Evolutionary conservation across 2,797 vertebrate genomes (phyloP), one percentile per base, ranked within the genome.

Genomic region (Triplophysa yarkandensis): DNA sequence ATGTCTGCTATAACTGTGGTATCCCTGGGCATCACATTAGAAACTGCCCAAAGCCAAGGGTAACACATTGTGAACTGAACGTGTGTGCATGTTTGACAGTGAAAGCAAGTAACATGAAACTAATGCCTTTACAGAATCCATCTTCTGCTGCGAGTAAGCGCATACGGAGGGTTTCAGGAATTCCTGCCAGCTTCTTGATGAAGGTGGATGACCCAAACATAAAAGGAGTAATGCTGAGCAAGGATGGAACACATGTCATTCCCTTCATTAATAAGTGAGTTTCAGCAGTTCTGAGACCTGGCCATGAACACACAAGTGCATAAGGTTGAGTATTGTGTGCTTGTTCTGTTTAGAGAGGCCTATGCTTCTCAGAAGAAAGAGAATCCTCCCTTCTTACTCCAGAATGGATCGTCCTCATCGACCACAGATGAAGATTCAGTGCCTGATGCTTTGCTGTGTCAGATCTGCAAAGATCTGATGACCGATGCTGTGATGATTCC

Each of bases 401-500:
- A 11, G 30, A 30, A 30, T 30, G 34, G 9, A 8, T 99, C 98
- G 65, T 73, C 95, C 19, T 93, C 92, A 0, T 92, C 92, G 4
- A 90, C 93, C 1, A 94, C 93, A 4, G 91, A 90, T 46, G 91
- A 95, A 75, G 93, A 94, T 54, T 94, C 94, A 1, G 90, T 96
- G 44, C 96, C 97, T 0, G 93, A 95, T 3, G 97, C 98, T 76
- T 89, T 99, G 60, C 85, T 95, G 8, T 99, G 97, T 88, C 90
- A 96, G 44, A 95, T 99, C 84, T 99, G 98, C 81, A 95, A 91
- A 62, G 94, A 98, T 76, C 93, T 98, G 78, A 93, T 98, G 93
- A 93, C 87, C 0, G 97, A 99, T 23, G 96, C 97, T 0, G 97
- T 96, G 76, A 94, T 98, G 84, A 98, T 98, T 71, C 97, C 97